Evolutionary conservation across 2,797 vertebrate species (phyloP).

Genomic region (Channallabes apus): DNA sequence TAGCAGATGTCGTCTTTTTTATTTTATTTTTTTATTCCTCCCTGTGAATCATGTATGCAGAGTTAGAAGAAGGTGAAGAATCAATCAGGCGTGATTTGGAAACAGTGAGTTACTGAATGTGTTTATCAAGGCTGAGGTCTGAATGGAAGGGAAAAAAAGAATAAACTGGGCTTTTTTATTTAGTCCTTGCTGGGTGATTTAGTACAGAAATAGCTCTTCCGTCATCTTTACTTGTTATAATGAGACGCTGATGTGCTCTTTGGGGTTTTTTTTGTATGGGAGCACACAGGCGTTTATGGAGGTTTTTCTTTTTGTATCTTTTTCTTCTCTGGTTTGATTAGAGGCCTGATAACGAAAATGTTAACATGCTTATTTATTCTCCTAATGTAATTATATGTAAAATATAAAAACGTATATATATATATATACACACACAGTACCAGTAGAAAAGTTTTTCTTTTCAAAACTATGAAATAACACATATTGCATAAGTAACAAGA

Average conservation of each 20-base stretch:
- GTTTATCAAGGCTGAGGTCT: neutral
- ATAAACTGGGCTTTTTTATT: neutral
- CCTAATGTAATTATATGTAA: neutral
- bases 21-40: neutral
- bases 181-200: neutral
- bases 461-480: no score
- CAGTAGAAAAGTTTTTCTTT: no score
- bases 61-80: neutral
- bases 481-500: no score
- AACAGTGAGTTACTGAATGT: neutral
- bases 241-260: neutral
- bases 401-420: neutral
- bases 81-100: neutral
- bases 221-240: neutral
- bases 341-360: neutral
- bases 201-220: neutral
- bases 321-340: neutral
- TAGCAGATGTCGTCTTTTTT: neutral
- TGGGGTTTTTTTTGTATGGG: no score
- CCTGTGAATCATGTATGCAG: neutral
- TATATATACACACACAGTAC: no score
- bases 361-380: neutral
- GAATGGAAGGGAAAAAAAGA: neutral
- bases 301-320: neutral
- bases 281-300: neutral